phyloP scores from a whole-genome alignment of 23 tunicate genomes.

The Styela plicata region DNA sequence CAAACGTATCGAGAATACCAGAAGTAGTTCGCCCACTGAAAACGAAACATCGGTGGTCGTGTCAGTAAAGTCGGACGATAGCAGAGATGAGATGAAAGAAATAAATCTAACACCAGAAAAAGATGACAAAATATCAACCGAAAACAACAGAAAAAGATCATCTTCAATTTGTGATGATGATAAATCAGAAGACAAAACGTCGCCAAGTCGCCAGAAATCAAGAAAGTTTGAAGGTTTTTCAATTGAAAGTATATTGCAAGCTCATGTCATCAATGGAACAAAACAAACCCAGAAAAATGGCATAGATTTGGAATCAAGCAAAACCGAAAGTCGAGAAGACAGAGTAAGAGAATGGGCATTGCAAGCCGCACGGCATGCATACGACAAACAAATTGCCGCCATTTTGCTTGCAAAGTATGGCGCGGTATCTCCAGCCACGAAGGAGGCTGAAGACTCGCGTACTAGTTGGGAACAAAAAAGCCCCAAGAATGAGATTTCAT shows the following conservation, averaged over 20 bases:
- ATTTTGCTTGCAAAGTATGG: slow-evolving; percentile 7
- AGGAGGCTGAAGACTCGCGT: neutral
- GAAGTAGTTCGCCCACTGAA: neutral
- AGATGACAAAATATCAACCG: neutral
- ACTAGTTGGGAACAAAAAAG: neutral
- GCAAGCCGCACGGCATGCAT: slow-evolving; percentile 5
- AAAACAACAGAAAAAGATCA: neutral
- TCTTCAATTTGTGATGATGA: neutral
- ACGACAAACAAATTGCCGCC: slow-evolving; percentile 20
- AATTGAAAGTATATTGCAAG: slow-evolving; percentile 6
- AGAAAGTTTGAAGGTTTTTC: neutral
- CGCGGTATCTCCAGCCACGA: neutral
- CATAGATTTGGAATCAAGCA: neutral
- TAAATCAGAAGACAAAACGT: neutral
- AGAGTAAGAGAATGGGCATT: slow-evolving; percentile 8
- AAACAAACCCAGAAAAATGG: neutral
- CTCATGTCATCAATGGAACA: neutral
- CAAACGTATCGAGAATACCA: neutral
- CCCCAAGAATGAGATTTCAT: neutral
- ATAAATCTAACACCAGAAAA: neutral
- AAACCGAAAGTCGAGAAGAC: neutral
- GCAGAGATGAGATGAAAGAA: neutral
- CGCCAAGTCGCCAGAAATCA: neutral
- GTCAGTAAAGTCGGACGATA: neutral
- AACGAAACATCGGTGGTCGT: neutral